Conservation (phyloP, 1,140 invertebrate genomes). For the Triops longicaudatus region DNA sequence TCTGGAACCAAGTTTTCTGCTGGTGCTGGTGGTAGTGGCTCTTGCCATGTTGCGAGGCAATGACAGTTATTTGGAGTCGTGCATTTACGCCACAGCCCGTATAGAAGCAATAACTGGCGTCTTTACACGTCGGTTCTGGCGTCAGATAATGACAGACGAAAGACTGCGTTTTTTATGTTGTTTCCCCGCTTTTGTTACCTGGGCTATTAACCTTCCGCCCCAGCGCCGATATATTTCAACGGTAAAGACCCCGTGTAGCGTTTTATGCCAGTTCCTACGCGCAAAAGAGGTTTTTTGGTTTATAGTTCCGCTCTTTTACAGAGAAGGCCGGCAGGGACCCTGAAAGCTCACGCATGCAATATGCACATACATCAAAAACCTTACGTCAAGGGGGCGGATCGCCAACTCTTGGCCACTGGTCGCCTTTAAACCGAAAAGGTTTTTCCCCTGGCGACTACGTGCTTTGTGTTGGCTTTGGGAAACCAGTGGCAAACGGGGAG, state of each 20-base stretch:
- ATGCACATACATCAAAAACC: neutral
- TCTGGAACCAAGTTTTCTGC: neutral
- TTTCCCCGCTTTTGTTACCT: neutral
- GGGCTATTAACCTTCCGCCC: slow-evolving; percentile 12
- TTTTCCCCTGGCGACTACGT: neutral
- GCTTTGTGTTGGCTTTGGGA: neutral
- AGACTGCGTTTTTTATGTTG: slow-evolving; percentile 5
- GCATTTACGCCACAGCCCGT: slow-evolving; percentile 13
- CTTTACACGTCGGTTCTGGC: slow-evolving; percentile 14
- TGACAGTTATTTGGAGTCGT: slow-evolving; percentile 15
- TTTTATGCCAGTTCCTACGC: slow-evolving; percentile 3
- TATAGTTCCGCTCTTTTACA: slow-evolving; percentile 8
- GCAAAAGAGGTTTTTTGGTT: slow-evolving; percentile 1
- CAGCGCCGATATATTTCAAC: slow-evolving; percentile 14
- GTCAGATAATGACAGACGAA: slow-evolving; percentile 15
- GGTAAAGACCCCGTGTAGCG: slow-evolving; percentile 10
- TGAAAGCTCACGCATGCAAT: neutral
- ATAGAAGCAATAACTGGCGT: slow-evolving; percentile 11
- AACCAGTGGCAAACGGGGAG: neutral
- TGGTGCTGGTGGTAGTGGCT: neutral
- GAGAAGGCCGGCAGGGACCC: neutral
- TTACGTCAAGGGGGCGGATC: slow-evolving; percentile 3
- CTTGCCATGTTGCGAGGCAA: slow-evolving; percentile 6
- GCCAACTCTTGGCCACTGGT: neutral
- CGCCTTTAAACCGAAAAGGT: neutral